Conservation (phyloP, 2,113 vertebrate genomes). For the Thomomys bottae region DNA sequence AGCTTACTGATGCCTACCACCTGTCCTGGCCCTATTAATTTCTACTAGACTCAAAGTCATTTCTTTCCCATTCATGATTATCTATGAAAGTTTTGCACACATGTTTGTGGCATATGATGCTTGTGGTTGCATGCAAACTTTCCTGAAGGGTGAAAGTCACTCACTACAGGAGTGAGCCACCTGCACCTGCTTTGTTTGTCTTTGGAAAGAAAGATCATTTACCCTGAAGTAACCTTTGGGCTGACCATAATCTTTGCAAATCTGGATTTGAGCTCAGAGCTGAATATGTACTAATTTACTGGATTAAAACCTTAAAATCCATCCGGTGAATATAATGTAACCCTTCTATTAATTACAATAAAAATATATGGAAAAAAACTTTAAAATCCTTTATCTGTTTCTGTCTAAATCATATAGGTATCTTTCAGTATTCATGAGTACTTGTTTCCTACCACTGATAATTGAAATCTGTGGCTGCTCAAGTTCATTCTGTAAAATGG, state of each 20-base stretch:
- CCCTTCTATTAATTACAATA: no score
- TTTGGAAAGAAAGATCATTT: background rate
- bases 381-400: background rate
- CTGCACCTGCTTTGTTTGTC: background rate
- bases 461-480: background rate
- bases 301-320: background rate
- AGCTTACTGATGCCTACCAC: background rate
- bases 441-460: background rate
- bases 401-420: background rate
- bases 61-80: background rate
- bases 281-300: background rate
- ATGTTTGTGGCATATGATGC: background rate
- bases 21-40: background rate
- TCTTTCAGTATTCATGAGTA: background rate
- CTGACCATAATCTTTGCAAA: background rate
- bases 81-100: background rate
- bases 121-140: background rate
- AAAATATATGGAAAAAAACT: no score
- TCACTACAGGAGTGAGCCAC: background rate
- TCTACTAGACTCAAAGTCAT: background rate
- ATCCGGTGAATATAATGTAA: no score
- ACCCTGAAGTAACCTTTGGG: background rate
- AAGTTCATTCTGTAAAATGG: background rate
- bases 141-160: background rate
- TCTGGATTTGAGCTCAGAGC: background rate